A percentile compares a stretch with the other conserved stretches of the same genome.
Evolutionary conservation across 2,797 vertebrate species (phyloP).

Genomic region (Pseudomugil tenellus): DNA sequence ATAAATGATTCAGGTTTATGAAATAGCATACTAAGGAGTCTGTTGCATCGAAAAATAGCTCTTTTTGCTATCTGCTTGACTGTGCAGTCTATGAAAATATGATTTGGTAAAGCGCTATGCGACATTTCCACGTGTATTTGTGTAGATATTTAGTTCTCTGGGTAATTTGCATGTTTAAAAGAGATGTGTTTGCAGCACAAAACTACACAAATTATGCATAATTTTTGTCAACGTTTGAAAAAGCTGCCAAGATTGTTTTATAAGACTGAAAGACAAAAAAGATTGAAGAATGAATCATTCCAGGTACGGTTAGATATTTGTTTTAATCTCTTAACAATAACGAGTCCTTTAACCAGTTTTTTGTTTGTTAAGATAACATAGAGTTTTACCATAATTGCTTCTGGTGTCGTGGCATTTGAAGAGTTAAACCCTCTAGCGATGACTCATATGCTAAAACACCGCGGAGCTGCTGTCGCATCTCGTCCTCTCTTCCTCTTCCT

Average conservation of each 20-base stretch:
- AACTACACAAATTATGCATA: background rate
- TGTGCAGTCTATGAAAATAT: slow-evolving; percentile 14
- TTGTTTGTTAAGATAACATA: background rate
- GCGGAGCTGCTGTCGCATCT: slow-evolving; percentile 74
- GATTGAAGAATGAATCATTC: too few species aligned
- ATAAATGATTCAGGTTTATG: slow-evolving; percentile 75
- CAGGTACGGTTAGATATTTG: too few species aligned
- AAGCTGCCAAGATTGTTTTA: background rate
- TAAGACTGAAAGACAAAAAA: background rate
- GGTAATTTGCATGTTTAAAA: background rate
- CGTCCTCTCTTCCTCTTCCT: slow-evolving; percentile 25
- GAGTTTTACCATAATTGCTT: background rate
- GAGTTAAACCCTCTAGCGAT: slow-evolving; percentile 81
- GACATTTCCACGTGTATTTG: too few species aligned
- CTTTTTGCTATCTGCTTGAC: slow-evolving; percentile 29
- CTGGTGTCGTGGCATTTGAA: slow-evolving; percentile 34
- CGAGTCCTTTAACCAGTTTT: background rate
- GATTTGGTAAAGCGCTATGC: too few species aligned
- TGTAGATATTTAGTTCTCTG: background rate
- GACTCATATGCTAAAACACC: slow-evolving; percentile 80
- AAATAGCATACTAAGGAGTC: slow-evolving; percentile 59
- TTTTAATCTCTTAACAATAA: background rate
- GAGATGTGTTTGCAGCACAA: background rate
- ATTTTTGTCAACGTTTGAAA: background rate
- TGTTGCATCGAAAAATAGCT: slow-evolving; percentile 64